Conservation (phyloP, 1,140 invertebrate genomes). For the Dinoponera quadriceps region DNA sequence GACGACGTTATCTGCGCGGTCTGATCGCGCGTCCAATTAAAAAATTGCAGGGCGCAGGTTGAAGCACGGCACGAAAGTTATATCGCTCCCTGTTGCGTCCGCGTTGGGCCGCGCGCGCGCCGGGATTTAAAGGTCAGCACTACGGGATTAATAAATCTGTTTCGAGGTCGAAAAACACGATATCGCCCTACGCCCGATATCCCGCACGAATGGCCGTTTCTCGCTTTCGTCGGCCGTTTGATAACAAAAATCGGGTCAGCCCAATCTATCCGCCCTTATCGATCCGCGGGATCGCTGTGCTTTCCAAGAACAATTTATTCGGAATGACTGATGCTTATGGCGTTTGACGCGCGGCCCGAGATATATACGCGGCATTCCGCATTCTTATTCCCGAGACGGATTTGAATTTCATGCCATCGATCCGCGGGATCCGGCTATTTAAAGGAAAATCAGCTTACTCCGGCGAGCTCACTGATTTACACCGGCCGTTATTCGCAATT, state of each 20-base stretch:
- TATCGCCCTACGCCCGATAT: constrained; percentile 45
- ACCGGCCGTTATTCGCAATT: no score
- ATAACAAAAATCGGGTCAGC: constrained; percentile 50
- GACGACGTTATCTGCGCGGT: not conserved
- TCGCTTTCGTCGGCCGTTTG: constrained; percentile 54
- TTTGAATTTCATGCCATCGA: no score
- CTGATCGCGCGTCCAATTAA: constrained; percentile 31
- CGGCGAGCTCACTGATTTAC: no score
- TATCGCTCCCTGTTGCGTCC: constrained; percentile 45
- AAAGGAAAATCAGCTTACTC: no score
- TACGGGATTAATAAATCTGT: constrained; percentile 58
- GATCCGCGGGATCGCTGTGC: constrained; percentile 32
- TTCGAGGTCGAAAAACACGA: constrained; percentile 55
- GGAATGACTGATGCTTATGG: constrained; percentile 39
- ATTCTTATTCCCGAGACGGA: no score
- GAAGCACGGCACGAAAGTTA: not conserved
- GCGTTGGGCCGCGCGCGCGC: not conserved
- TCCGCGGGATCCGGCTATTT: no score
- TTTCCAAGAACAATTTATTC: constrained; percentile 34
- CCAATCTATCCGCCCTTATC: constrained; percentile 32
- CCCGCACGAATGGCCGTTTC: constrained; percentile 44
- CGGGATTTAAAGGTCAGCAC: constrained; percentile 51
- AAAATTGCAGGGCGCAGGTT: not conserved
- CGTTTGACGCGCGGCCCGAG: not conserved
- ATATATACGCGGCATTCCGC: not conserved